Percentiles rank a stretch among this genome's conserved stretches.
Conservation (phyloP, 2,888 invertebrate species). For the Keiferia lycopersicella region DNA sequence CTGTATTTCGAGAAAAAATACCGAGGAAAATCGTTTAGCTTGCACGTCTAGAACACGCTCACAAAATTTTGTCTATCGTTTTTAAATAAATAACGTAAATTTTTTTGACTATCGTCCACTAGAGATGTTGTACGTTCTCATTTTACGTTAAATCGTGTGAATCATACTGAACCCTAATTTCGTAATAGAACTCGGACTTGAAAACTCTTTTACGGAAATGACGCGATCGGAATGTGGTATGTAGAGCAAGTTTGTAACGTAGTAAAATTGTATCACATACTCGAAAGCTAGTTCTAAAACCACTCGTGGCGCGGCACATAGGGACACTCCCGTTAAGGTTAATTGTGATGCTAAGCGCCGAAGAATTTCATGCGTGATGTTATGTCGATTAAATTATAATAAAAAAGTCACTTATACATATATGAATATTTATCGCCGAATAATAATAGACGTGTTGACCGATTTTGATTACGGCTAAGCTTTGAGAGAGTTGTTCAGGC, state of each 20-base stretch:
- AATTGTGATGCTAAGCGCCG: neutral
- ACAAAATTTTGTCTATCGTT: no score
- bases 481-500: no score
- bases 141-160: neutral
- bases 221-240: slow-evolving; percentile 19
- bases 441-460: neutral
- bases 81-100: no score
- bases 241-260: slow-evolving; percentile 6
- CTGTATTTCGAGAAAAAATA: no score
- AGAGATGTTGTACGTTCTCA: no score
- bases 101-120: no score
- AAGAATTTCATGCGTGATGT: neutral
- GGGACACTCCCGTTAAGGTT: slow-evolving; percentile 1
- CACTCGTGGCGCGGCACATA: neutral
- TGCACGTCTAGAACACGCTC: no score
- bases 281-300: slow-evolving; percentile 12
- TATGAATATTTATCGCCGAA: neutral
- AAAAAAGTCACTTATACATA: neutral
- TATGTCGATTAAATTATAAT: neutral
- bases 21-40: no score
- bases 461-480: neutral
- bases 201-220: slow-evolving; percentile 5
- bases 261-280: slow-evolving; percentile 18
- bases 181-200: neutral
- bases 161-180: neutral